These are phyloP conservation scores for Peribatodes rhomboidaria DNA, from an alignment of 2,888 invertebrate species.

Conservation along the genomic window DNA sequence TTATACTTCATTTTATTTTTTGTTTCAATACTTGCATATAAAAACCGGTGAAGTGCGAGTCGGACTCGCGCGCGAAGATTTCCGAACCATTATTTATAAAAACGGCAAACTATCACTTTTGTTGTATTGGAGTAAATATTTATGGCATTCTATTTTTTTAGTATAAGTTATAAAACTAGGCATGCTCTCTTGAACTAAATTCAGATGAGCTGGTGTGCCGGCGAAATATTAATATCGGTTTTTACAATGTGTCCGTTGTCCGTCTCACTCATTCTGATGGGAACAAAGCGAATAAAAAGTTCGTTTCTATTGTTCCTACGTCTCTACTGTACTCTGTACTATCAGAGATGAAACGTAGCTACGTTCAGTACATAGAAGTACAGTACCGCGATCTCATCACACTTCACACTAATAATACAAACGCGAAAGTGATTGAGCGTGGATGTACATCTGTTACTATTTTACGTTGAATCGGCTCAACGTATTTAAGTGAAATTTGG, in stretches of 20 bases:
- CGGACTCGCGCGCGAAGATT: too few relatives aligned
- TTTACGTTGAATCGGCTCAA: too few relatives aligned
- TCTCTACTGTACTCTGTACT: conserved; percentile 7
- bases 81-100: too few relatives aligned
- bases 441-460: too few relatives aligned
- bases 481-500: too few relatives aligned
- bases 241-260: conserved; percentile 64
- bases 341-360: background rate
- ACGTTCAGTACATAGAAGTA: background rate
- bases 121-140: too few relatives aligned
- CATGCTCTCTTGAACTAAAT: conserved; percentile 37
- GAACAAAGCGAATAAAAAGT: conserved; percentile 46
- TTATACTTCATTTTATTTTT: too few relatives aligned
- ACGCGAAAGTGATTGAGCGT: too few relatives aligned
- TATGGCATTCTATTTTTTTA: background rate
- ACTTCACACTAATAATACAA: too few relatives aligned
- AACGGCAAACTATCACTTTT: too few relatives aligned
- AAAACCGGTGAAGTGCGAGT: too few relatives aligned
- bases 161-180: conserved; percentile 8
- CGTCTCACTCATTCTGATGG: conserved; percentile 49
- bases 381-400: background rate
- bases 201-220: conserved; percentile 59
- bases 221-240: conserved; percentile 77
- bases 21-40: too few relatives aligned
- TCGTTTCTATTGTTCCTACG: conserved; percentile 24